phyloP scores from a whole-genome alignment of 1,140 invertebrate genomes.

The Vanessa tameamea region DNA sequence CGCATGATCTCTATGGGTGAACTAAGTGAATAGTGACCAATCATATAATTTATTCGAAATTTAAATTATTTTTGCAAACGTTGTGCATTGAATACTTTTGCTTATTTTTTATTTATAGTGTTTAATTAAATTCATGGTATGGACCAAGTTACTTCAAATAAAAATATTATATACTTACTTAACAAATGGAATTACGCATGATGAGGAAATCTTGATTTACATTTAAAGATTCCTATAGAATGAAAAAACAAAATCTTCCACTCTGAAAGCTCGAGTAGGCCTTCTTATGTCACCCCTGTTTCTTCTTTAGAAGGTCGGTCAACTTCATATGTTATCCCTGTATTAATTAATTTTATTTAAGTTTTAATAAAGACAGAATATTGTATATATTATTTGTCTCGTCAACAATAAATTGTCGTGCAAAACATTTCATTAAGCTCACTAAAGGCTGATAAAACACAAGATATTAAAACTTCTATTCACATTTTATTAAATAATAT shows the following conservation, averaged over 20 bases:
- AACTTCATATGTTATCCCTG: too few relatives aligned
- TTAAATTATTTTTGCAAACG: constrained; percentile 11
- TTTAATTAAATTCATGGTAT: constrained; percentile 15
- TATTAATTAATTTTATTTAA: too few relatives aligned
- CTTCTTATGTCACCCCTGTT: constrained; percentile 24
- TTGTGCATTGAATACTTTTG: constrained; percentile 1
- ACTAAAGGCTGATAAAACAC: too few relatives aligned
- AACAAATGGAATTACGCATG: not conserved
- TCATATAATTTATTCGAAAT: constrained; percentile 9
- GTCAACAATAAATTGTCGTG: too few relatives aligned
- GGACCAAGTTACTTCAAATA: constrained; percentile 8
- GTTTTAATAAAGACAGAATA: too few relatives aligned
- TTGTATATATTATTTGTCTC: too few relatives aligned
- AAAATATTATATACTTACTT: not conserved
- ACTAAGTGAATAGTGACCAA: constrained; percentile 20
- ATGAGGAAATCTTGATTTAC: constrained; percentile 21
- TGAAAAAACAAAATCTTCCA: constrained; percentile 26
- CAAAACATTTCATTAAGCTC: too few relatives aligned
- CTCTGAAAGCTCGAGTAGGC: not conserved
- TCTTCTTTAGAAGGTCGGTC: too few relatives aligned
- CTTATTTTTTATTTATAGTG: constrained; percentile 13
- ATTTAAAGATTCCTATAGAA: constrained; percentile 33
- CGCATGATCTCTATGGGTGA: constrained; percentile 36
- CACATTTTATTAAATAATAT: too few relatives aligned
- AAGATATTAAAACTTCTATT: too few relatives aligned